Evolutionary conservation across 2,888 invertebrate species (phyloP).

Genomic region (Listrodromus nycthemerus): DNA sequence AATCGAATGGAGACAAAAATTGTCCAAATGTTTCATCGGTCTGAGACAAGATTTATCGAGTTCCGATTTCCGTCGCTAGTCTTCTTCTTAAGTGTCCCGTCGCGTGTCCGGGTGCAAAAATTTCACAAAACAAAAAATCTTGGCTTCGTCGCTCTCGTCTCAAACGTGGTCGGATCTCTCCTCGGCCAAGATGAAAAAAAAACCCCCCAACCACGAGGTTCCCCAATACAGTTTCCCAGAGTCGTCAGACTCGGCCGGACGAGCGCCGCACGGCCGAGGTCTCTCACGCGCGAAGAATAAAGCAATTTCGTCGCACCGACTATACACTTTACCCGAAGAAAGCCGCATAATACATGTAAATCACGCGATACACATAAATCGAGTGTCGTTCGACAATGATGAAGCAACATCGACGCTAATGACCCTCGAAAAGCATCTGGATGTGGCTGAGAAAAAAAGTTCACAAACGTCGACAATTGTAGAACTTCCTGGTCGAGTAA

Average conservation of each 20-base stretch:
- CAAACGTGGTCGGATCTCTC: not conserved
- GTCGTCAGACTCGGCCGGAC: not conserved
- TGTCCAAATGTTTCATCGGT: not conserved
- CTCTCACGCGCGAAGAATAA: conserved; percentile 35
- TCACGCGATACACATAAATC: conserved; percentile 7
- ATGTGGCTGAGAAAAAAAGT: not conserved
- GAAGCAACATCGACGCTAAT: conserved; percentile 34
- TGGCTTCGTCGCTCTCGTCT: not conserved
- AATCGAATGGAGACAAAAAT: not conserved
- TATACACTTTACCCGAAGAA: not conserved
- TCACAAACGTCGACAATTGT: conserved; percentile 36
- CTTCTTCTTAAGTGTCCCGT: not conserved
- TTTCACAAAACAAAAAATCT: not conserved
- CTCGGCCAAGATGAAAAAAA: conserved; percentile 22
- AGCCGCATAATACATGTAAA: conserved; percentile 1
- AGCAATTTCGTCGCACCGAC: conserved; percentile 29
- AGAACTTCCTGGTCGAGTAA: conserved; percentile 12
- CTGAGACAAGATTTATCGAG: not conserved
- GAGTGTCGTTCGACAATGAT: conserved; percentile 28
- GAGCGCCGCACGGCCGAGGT: conserved; percentile 1
- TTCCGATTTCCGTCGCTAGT: too few relatives aligned
- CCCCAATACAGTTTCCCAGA: not conserved
- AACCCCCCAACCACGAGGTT: not conserved
- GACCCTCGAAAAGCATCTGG: conserved; percentile 30
- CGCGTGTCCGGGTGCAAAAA: not conserved